Evolutionary conservation across 2,888 invertebrate species (phyloP), one percentile per base, ranked within the genome.

Genomic region (Eurois occulta): DNA sequence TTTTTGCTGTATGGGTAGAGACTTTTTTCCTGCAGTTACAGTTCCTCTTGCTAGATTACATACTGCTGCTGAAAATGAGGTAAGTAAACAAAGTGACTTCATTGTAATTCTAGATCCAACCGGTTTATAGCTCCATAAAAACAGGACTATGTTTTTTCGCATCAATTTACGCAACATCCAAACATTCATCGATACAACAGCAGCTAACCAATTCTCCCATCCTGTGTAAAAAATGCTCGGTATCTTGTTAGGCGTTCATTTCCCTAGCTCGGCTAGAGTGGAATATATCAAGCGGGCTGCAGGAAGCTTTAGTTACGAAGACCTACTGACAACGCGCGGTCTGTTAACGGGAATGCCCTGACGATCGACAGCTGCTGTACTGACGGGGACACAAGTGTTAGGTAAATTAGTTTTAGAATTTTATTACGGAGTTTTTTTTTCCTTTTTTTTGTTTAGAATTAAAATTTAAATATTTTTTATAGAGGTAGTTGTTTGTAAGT

Each of bases 231-330:
- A 89, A 86, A 77, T 77, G 75, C 75, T 80, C 72, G 73, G 84
- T 86, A 87, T 82, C 88, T 92, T 86, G 91, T 92, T 90, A 91
- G 88, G 77, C 83, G 86, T 89, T 89, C 88, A 92, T 91, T 93
- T 92, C 91, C 89, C 90, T 90, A 88, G 87, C 88, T 87, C 80
- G 77, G 84, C 87, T 89, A 82, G 85, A 83, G 58, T 80, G 73
- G 91, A 91, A 92, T 92, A 92, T 87, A 92, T 92, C 90, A 91
- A 88, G 86, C 69, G 38, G 35, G n/a, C 83, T 87, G 82, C 92
- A 94, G 93, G 93, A 94, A 93, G 91, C 87, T 88, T 89, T 88
- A 88, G 87, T 90, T 91, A 89, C 92, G 93, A 93, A 93, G 93
- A 92, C 86, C 88, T 90, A 91, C 91, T 91, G 93, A 92, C 92